Base-by-base conservation (phyloP, 2,888 invertebrate genomes). In the Apamea monoglypha region DNA sequence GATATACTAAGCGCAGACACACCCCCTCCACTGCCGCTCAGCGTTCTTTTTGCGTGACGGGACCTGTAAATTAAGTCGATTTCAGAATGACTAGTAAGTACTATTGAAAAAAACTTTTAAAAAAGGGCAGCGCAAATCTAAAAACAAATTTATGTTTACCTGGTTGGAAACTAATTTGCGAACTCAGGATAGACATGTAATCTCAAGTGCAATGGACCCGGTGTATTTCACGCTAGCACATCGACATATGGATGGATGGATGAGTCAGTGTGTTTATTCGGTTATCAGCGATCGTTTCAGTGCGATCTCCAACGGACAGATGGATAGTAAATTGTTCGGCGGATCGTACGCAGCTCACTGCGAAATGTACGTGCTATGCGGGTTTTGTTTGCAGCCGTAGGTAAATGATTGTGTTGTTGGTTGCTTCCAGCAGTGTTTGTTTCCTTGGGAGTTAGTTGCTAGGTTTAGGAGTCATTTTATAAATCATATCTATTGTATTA, bases 221-320 rank as follows among this genome's bases (percentile, higher is more conserved):
- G 75, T 79, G 74, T 78, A 73, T 81, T 74, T 82, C 83, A 82
- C 80, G 86, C 83, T 86, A 83, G 83, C 86, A 87, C 85, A 90
- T 85, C 88, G 88, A 88, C 88, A 67, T 89, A 56, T 71, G 67
- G 71, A 83, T 82, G 71, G 82, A 89, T 87, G 81, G 83, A 92
- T 96, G 96, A 96, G 87, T 96, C 96, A 96, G 88, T 84, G 83
- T 94, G 94, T 95, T 95, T 95, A 94, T 94, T 93, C 91, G 92
- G 91, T 94, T 94, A 94, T 95, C 93, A 92, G 88, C 80, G 87
- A 92, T 92, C 88, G 89, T 90, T 92, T 92, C 90, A 92, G 89
- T 90, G 86, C 90, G 89, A 91, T 90, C 89, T 89, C 87, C 86
- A 86, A 91, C 89, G 89, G 91, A 90, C 86, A 88, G 94, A 91